Evolutionary conservation across 2,797 vertebrate genomes (phyloP), one percentile per base, ranked within the genome.

Genomic region (Lutjanus campechanus): DNA sequence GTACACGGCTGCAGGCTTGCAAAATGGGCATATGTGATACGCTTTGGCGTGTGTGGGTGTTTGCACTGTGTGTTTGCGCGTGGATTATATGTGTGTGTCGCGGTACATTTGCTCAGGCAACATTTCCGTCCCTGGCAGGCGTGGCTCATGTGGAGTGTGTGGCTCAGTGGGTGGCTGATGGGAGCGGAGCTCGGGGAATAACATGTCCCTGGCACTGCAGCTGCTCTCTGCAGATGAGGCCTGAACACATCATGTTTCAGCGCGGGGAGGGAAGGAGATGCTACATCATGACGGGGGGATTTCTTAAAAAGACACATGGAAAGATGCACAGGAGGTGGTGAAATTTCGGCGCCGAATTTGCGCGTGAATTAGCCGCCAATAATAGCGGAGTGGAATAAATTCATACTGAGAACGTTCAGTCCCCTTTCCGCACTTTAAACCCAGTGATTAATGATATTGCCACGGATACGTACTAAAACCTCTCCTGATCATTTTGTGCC

Each of bases 161-260:
- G 88, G 79, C 85, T 85, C 88, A 7, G 84, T 88, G 89, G 91
- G 89, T 88, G 92, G 91, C 77, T 91, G 87, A 91, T 91, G 87
- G 85, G 66, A 76, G 87, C 46, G 11, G 54, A 58, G 85, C 85
- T 81, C 58, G 0, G 89, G 84, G 87, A 75, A 86, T 76, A 87
- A 85, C 70, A 54, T 59, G 55, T 89, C 79, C 41, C 70, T 46
- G 73, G 85, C 73, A 19, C 58, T 61, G 81, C 92, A 89, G 91
- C 93, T 91, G 90, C 85, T 90, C 89, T 62, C 87, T 79, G 81
- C 88, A 88, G 70, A 87, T 50, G 60, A 79, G 74, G 16, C 63
- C 73, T 4, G 10, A 63, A 77, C 76, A 58, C 79, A 59, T 66
- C 75, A 13, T 50, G 73, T 74, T 65, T 82, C 54, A 9, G 66